phyloP scores from a whole-genome alignment of 92 coral and sea anemone species.

The Nematostella vectensis region DNA sequence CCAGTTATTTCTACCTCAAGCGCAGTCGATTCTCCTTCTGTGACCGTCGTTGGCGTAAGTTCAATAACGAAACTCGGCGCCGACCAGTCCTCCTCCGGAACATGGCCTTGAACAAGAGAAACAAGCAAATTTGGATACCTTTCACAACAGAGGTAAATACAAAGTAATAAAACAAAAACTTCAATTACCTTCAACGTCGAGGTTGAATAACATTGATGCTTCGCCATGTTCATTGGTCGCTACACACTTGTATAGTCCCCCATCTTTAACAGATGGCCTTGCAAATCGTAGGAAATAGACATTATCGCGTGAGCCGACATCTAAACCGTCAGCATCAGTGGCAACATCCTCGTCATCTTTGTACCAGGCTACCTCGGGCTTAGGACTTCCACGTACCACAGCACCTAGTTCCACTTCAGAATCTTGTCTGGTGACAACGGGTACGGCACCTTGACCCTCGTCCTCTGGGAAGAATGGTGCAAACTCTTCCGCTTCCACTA shows the following conservation, averaged over 20 bases:
- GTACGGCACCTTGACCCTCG: slow-evolving; percentile 21
- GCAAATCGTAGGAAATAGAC: slow-evolving; percentile 36
- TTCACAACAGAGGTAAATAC: neutral
- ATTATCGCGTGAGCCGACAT: slow-evolving; percentile 49
- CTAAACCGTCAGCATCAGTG: slow-evolving; percentile 36
- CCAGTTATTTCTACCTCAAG: slow-evolving; percentile 63
- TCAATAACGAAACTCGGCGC: slow-evolving; percentile 48
- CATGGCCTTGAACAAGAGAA: slow-evolving; percentile 20
- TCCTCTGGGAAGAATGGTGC: slow-evolving; percentile 47
- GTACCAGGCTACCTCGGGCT: slow-evolving; percentile 60
- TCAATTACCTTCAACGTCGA: slow-evolving; percentile 53
- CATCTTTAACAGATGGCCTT: slow-evolving; percentile 40
- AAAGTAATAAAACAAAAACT: no score
- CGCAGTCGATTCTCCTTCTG: slow-evolving; percentile 55
- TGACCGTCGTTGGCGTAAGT: slow-evolving; percentile 51
- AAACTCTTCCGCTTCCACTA: slow-evolving; percentile 42
- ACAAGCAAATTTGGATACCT: neutral
- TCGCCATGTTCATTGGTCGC: slow-evolving; percentile 58
- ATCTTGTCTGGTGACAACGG: slow-evolving; percentile 43
- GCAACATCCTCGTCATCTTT: slow-evolving; percentile 56
- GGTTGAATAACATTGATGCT: slow-evolving; percentile 41
- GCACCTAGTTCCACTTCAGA: slow-evolving; percentile 51
- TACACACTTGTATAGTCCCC: slow-evolving; percentile 61
- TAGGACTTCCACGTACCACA: slow-evolving; percentile 51
- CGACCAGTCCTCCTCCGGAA: slow-evolving; percentile 44